Evolutionary conservation across 2,888 invertebrate genomes (phyloP).

Genomic region (Phaedon cochleariae): DNA sequence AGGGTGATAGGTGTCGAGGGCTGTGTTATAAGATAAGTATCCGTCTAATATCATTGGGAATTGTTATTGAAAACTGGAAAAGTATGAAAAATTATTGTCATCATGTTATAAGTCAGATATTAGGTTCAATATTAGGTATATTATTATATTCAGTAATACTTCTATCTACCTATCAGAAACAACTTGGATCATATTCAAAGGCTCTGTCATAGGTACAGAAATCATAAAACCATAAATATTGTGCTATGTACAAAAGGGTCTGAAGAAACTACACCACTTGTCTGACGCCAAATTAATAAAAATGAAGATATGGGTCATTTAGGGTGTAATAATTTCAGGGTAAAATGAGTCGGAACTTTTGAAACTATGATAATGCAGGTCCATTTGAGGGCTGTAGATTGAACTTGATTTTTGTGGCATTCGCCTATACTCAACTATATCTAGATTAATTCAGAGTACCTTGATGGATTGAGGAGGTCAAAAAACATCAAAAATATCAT

Average conservation of each 20-base stretch:
- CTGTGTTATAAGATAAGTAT: too few species aligned
- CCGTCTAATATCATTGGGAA: too few species aligned
- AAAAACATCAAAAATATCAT: too few species aligned
- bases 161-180: too few species aligned
- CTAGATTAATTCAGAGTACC: background rate
- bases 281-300: conserved; percentile 27
- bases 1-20: too few species aligned
- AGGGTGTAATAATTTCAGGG: conserved; percentile 6
- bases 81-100: too few species aligned
- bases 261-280: conserved; percentile 9
- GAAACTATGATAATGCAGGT: background rate
- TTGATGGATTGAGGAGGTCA: too few species aligned
- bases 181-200: too few species aligned
- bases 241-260: conserved; percentile 5
- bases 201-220: background rate
- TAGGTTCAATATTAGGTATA: too few species aligned
- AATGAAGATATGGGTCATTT: conserved; percentile 14
- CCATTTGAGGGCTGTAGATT: background rate
- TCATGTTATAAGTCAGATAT: too few species aligned
- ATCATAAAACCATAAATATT: conserved; percentile 18
- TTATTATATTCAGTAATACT: too few species aligned
- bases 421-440: background rate
- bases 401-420: background rate
- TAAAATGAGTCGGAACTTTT: background rate
- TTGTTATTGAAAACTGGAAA: too few species aligned